Evolutionary conservation across 2,113 vertebrate genomes (phyloP).

Genomic region (Gallinago jamesoni): DNA sequence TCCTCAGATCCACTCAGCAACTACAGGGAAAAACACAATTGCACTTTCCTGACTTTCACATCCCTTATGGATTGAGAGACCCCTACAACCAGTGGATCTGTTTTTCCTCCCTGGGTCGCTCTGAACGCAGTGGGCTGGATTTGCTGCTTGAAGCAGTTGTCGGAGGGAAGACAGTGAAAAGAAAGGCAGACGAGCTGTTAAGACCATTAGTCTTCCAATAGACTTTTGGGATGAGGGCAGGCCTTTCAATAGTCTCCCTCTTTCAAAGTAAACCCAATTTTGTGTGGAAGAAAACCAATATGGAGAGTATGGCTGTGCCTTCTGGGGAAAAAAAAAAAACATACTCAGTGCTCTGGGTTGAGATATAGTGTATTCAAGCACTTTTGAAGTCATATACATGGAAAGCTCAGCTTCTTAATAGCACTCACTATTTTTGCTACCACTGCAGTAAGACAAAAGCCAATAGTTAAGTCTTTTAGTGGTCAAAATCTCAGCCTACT

Average conservation of each 20-base stretch:
- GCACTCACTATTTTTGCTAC: neutral
- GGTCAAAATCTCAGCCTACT: neutral
- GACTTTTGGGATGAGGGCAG: neutral
- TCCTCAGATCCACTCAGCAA: neutral
- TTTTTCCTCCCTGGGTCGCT: neutral
- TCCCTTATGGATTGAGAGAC: neutral
- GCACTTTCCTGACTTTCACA: neutral
- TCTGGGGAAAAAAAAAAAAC: neutral
- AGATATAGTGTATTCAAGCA: neutral
- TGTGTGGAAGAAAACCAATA: neutral
- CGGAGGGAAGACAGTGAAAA: neutral
- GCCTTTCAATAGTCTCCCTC: neutral
- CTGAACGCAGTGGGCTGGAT: rapidly evolving
- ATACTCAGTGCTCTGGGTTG: neutral
- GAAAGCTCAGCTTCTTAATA: neutral
- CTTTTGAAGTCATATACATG: neutral
- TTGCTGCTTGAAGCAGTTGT: neutral
- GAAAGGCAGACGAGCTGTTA: neutral
- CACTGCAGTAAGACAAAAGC: neutral
- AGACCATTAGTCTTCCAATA: neutral
- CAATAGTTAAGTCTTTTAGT: neutral
- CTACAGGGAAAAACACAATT: neutral
- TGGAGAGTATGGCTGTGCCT: neutral
- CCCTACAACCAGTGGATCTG: rapidly evolving
- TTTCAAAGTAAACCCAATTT: neutral